Conservation (phyloP, 2,113 vertebrate genomes). For the Vicugna pacos region DNA sequence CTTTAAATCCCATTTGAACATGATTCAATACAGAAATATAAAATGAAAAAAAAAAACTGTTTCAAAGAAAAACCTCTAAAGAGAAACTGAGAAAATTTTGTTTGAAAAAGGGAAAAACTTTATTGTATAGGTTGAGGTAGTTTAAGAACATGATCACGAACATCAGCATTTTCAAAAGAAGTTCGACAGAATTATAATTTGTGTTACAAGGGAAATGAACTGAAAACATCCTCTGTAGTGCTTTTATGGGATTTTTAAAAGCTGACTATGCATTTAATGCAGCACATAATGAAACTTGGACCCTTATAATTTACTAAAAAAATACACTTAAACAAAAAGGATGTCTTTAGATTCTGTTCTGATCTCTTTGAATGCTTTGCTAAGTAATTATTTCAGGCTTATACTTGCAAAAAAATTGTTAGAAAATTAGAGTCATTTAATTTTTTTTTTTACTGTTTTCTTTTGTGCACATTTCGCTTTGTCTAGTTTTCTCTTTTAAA, state of each 20-base stretch:
- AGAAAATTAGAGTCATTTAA: constrained; percentile 72
- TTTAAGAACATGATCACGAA: constrained; percentile 24
- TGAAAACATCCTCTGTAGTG: constrained; percentile 1
- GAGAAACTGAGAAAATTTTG: neutral
- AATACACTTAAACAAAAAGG: constrained; percentile 51
- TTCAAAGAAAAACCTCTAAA: neutral
- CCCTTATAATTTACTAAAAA: constrained; percentile 73
- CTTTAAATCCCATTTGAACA: neutral
- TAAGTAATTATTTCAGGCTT: constrained; percentile 72
- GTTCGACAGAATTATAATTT: constrained; percentile 47
- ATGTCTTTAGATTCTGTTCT: constrained; percentile 62
- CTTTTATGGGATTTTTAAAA: constrained; percentile 48
- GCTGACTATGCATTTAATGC: constrained; percentile 65
- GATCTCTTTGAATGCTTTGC: constrained; percentile 59
- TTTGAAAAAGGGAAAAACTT: neutral
- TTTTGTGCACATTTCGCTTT: constrained; percentile 71
- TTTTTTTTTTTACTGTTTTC: constrained; percentile 53
- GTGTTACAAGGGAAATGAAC: constrained; percentile 21
- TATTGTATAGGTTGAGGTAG: neutral
- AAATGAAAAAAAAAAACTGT: neutral
- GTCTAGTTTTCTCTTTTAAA: constrained; percentile 61
- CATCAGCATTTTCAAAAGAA: constrained; percentile 60
- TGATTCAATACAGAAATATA: neutral
- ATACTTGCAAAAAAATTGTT: constrained; percentile 62
- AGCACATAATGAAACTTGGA: constrained; percentile 56